Evolutionary conservation across 1,140 invertebrate genomes (phyloP).

Genomic region (Neelides sp.): DNA sequence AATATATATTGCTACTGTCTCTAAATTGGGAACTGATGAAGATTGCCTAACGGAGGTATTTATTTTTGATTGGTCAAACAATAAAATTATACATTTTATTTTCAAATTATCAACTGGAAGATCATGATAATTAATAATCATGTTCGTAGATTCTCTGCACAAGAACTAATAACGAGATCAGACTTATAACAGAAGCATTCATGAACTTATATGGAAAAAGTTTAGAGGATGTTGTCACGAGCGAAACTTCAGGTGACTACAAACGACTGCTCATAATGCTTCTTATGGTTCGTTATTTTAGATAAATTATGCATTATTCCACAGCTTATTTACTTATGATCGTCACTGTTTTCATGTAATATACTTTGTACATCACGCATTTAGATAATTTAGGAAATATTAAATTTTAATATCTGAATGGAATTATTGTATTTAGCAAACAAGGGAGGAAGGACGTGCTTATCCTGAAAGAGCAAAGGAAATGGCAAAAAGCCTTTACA

Average conservation of each 20-base stretch:
- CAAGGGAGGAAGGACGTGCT: constrained; percentile 36
- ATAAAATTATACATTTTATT: no score
- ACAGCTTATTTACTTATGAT: neutral
- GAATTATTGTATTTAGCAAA: constrained; percentile 10
- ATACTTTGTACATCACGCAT: neutral
- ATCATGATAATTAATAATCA: no score
- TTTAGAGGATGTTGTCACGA: constrained; percentile 59
- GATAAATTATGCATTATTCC: neutral
- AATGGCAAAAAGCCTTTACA: constrained; percentile 39
- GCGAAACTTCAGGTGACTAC: constrained; percentile 66
- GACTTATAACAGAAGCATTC: constrained; percentile 49
- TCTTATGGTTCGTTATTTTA: constrained; percentile 38
- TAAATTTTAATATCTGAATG: neutral
- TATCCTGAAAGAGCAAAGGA: constrained; percentile 40
- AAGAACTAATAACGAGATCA: constrained; percentile 51
- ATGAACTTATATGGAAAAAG: constrained; percentile 54
- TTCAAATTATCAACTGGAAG: no score
- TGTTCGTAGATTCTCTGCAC: constrained; percentile 52
- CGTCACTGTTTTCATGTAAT: neutral
- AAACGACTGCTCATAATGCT: constrained; percentile 55
- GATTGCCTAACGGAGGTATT: constrained; percentile 36
- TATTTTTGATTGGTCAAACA: neutral
- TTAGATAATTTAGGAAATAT: neutral
- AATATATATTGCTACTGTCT: constrained; percentile 53
- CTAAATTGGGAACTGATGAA: constrained; percentile 48